These are phyloP conservation scores for Odontomyia ornata DNA, from an alignment of 2,888 invertebrate species.

Conservation along the genomic window DNA sequence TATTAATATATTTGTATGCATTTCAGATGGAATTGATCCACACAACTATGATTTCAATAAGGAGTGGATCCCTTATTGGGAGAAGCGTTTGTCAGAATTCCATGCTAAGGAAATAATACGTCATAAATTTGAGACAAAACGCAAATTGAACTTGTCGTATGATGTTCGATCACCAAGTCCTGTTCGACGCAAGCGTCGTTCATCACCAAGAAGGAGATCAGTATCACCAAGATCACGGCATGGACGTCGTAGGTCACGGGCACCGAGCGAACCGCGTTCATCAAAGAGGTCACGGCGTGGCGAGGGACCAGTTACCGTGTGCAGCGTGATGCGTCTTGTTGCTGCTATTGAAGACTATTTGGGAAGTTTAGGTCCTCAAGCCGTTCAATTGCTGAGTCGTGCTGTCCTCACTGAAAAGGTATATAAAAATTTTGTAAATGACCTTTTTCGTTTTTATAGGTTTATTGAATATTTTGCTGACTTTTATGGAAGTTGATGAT, in stretches of 20 bases:
- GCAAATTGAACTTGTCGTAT: constrained; percentile 45
- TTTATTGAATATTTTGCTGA: too few species aligned
- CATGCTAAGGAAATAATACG: constrained; percentile 45
- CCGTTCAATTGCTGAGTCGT: constrained; percentile 48
- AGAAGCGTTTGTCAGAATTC: constrained; percentile 42
- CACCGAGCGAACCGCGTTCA: not conserved
- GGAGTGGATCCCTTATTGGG: constrained; percentile 49
- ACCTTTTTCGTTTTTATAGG: not conserved
- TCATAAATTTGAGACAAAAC: constrained; percentile 47
- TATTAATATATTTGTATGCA: too few species aligned
- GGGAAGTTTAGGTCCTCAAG: constrained; percentile 50
- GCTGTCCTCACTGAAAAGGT: constrained; percentile 50
- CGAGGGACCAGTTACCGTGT: constrained; percentile 46
- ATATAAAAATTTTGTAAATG: constrained; percentile 5
- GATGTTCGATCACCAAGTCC: constrained; percentile 48
- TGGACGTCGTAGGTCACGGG: not conserved
- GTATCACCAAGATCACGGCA: constrained; percentile 1
- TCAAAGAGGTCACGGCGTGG: not conserved
- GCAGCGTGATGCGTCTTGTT: constrained; percentile 47
- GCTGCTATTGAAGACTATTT: constrained; percentile 50
- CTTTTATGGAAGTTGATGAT: too few species aligned
- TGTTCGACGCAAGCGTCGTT: constrained; percentile 19
- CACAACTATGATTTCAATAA: constrained; percentile 48
- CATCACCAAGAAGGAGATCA: constrained; percentile 5
- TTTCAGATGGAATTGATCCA: constrained; percentile 48